A percentile compares a stretch with the other conserved stretches of the same genome.
These are phyloP conservation scores for Octonoba sinensis DNA, from an alignment of 2,888 invertebrate genomes.

Conservation along the genomic window DNA sequence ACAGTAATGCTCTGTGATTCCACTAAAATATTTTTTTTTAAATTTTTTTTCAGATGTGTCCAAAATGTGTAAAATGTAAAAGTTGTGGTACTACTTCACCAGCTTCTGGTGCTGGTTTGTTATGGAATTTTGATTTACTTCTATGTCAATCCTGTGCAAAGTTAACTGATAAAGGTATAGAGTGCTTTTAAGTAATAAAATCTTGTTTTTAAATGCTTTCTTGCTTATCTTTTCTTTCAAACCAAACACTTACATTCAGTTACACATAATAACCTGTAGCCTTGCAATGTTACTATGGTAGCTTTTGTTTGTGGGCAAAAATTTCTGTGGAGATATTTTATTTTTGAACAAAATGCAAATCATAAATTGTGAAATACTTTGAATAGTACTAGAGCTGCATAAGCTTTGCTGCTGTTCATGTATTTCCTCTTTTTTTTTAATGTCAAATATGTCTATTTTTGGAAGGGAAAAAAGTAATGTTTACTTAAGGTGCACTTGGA, in stretches of 20 bases:
- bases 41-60: conserved; percentile 72
- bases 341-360: too few species aligned
- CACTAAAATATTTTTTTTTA: conserved; percentile 12
- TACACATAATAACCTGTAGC: neutral
- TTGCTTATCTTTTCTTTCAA: conserved; percentile 48
- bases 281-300: conserved; percentile 71
- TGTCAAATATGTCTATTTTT: too few species aligned
- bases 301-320: conserved; percentile 91
- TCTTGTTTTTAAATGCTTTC: conserved; percentile 53
- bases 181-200: conserved; percentile 58
- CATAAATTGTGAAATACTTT: too few species aligned
- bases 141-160: conserved; percentile 90
- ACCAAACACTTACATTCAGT: conserved; percentile 5
- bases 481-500: too few species aligned
- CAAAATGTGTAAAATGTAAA: conserved; percentile 86
- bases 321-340: conserved; percentile 82
- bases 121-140: conserved; percentile 77
- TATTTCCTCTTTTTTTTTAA: too few species aligned
- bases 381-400: too few species aligned
- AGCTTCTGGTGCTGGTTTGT: conserved; percentile 68
- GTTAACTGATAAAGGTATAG: conserved; percentile 82
- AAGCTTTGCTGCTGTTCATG: too few species aligned
- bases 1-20: too few species aligned
- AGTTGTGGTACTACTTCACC: conserved; percentile 82
- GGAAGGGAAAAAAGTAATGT: too few species aligned